A percentile compares a stretch with the other conserved stretches of the same genome.
Evolutionary conservation across 2,113 vertebrate genomes (phyloP).

Genomic region (Macroglossus sobrinus): DNA sequence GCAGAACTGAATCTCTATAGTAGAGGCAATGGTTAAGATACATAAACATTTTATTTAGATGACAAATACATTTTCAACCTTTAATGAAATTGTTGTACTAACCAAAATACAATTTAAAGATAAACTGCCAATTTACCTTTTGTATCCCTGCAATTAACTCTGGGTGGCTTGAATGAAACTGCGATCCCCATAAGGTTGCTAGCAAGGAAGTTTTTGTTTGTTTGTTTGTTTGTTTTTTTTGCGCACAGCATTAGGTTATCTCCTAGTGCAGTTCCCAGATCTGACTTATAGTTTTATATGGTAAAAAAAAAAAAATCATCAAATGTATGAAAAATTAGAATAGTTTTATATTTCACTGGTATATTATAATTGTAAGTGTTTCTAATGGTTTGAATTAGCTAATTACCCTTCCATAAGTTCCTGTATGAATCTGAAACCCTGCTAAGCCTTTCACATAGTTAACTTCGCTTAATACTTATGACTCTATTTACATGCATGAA

Average conservation of each 20-base stretch:
- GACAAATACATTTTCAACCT: neutral
- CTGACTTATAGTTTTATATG: neutral
- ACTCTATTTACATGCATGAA: neutral
- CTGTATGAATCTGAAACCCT: neutral
- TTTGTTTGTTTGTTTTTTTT: neutral
- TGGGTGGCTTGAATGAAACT: neutral
- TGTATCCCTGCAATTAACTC: neutral
- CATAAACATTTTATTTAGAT: neutral
- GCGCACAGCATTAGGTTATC: neutral
- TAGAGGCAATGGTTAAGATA: neutral
- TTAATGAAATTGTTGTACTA: neutral
- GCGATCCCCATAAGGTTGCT: neutral
- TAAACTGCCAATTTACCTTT: neutral
- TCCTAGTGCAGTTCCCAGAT: neutral
- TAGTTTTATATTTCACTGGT: neutral
- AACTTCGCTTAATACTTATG: neutral
- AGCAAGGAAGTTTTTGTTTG: neutral
- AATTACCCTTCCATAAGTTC: neutral
- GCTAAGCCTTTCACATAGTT: neutral
- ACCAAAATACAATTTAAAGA: conserved; percentile 13
- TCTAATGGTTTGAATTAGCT: neutral
- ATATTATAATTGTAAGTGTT: neutral
- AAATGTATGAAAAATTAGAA: neutral
- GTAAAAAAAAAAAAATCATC: neutral
- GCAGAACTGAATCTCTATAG: neutral